phyloP scores from a whole-genome alignment of 2,888 invertebrate genomes.

The Bombylius discolor region DNA sequence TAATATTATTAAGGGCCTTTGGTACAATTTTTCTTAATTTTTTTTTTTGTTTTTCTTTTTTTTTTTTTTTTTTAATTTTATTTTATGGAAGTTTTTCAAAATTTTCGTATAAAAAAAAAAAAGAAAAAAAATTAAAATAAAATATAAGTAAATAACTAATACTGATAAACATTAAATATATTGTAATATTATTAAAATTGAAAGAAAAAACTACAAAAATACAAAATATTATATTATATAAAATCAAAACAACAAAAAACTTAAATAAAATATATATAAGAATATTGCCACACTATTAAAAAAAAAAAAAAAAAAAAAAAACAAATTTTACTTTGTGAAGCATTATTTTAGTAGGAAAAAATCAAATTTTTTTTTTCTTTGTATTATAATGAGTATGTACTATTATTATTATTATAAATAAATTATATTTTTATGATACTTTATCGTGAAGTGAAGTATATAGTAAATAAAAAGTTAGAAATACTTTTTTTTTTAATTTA shows the following conservation, averaged over 20 bases:
- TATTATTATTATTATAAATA: not conserved
- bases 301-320: not conserved
- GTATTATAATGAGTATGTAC: not conserved
- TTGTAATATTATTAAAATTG: too few species aligned
- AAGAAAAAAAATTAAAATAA: not conserved
- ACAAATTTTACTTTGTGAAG: not conserved
- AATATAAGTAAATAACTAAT: too few species aligned
- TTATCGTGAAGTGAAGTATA: not conserved
- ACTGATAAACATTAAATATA: too few species aligned
- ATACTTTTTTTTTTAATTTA: rapidly evolving
- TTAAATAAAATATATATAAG: too few species aligned
- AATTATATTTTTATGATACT: not conserved
- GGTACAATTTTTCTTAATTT: not conserved
- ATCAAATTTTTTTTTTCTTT: not conserved
- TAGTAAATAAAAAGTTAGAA: too few species aligned
- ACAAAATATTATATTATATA: not conserved
- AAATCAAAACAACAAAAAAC: not conserved
- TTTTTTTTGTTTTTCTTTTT: not conserved
- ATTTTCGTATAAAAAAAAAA: not conserved
- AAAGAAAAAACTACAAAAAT: too few species aligned
- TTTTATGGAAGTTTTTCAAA: not conserved
- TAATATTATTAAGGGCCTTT: not conserved
- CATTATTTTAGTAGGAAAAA: not conserved
- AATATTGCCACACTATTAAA: too few species aligned
- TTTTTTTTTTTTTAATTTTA: not conserved